Base-by-base conservation (phyloP, 1,140 invertebrate genomes). In the Drosophila sechellia region DNA sequence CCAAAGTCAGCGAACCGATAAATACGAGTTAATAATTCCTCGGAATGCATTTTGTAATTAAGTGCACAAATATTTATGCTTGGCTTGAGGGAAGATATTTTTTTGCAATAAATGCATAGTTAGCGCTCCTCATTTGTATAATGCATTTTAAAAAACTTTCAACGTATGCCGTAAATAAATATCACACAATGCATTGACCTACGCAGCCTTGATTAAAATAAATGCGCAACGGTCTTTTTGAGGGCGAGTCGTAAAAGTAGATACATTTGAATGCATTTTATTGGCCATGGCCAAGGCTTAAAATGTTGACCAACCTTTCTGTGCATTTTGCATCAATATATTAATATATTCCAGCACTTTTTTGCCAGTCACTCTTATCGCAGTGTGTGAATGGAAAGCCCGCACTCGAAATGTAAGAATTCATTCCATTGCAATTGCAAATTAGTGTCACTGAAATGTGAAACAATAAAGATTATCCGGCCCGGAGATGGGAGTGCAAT, bases 1-100 rank as follows among this genome's bases (percentile, higher is more conserved):
- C 34, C 22, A 69, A 43, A 60, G 46, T 35, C 74, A 74, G 45
- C 58, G 73, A 81, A 81, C 56, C 72, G 73, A 57, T 40, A 59
- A 73, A 50, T 56, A 49, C 50, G 61, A 81, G 66, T 81, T 77
- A 49, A 81, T 81, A 53, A 80, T 76, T 76, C 59, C 25, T 74
- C 25, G 52, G 45, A 39, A 56, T 57, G 60, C 53, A 68, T 70
- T 80, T 74, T 75, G 50, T 80, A 80, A 80, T 80, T 80, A 77
- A 80, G 65, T 80, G 61, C 57, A 66, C 59, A 79, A 81, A 83
- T 81, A 81, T 77, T 77, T 77, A 78, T 46, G 50, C 59, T 15
- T 42, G 52, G 52, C 58, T 52, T 58, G 50, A 39, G 34, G 34
- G 55, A 45, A 37, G 34, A 54, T 49, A 52, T 64, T 60, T 78